Percentiles rank a stretch among this genome's conserved stretches.
Evolutionary conservation across 2,797 vertebrate species (phyloP).

Genomic region (Ptychadena robeensis): DNA sequence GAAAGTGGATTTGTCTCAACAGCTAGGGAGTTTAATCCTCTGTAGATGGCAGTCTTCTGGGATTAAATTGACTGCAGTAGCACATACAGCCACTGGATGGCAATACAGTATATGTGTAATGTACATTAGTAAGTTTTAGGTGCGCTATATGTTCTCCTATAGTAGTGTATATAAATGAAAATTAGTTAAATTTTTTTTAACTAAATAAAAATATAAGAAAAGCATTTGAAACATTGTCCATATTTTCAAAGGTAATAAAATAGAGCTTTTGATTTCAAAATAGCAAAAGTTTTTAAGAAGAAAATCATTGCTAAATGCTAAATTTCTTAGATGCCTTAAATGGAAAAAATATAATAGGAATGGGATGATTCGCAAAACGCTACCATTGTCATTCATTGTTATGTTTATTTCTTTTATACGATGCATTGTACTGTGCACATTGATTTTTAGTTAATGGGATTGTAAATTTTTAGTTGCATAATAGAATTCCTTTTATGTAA

Average conservation of each 20-base stretch:
- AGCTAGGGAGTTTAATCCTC: too few relatives aligned
- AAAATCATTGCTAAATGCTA: neutral
- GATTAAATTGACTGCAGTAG: too few relatives aligned
- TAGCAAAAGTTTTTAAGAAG: neutral
- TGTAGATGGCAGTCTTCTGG: too few relatives aligned
- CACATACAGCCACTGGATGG: too few relatives aligned
- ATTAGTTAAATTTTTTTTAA: too few relatives aligned
- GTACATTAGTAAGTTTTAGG: too few relatives aligned
- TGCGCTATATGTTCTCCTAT: neutral
- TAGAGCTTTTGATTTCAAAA: neutral
- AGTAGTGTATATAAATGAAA: too few relatives aligned
- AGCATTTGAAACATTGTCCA: neutral
- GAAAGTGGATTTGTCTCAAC: too few relatives aligned
- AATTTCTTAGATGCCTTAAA: neutral
- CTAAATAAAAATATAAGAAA: neutral
- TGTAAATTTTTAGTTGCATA: slow-evolving; percentile 35
- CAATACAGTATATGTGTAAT: too few relatives aligned
- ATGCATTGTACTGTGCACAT: neutral
- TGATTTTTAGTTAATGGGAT: slow-evolving; percentile 14
- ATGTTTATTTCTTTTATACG: neutral
- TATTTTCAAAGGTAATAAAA: neutral
- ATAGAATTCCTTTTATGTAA: slow-evolving; percentile 21
- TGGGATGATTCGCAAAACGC: neutral
- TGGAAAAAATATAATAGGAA: neutral
- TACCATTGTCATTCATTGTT: neutral